Percentiles rank a stretch among this genome's conserved stretches.
Evolutionary conservation across 1,140 invertebrate species (phyloP).

Genomic region (Drosophila fuyamai): DNA sequence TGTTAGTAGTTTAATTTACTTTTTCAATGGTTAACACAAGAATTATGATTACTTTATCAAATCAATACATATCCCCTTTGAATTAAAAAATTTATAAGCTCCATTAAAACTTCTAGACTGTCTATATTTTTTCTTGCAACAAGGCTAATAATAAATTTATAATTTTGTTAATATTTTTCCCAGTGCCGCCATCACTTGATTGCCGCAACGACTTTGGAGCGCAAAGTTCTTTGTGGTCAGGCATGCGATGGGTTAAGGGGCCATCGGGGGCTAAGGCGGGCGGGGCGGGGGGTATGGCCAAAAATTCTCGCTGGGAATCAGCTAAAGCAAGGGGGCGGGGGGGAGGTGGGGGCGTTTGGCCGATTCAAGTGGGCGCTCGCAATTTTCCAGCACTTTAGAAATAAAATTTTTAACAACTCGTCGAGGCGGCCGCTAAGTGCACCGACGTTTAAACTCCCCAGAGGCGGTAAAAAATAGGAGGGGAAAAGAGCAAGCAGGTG

Average conservation of each 20-base stretch:
- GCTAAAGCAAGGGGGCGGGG: conserved; percentile 3
- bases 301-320: conserved; percentile 50
- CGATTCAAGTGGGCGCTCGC: conserved; percentile 62
- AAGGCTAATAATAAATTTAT: no score
- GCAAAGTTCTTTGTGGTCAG: conserved; percentile 73
- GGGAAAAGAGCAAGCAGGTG: conserved; percentile 23
- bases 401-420: conserved; percentile 81
- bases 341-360: neutral
- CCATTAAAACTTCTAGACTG: no score
- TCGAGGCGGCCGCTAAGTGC: conserved; percentile 75
- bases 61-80: no score
- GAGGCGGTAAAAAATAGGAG: conserved; percentile 6
- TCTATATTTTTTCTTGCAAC: no score
- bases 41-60: no score
- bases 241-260: conserved; percentile 17
- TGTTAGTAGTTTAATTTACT: no score
- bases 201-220: conserved; percentile 74
- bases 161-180: neutral
- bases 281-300: neutral
- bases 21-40: no score
- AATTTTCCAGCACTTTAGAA: conserved; percentile 78
- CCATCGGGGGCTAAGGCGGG: neutral
- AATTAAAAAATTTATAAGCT: no score
- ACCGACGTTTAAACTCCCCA: conserved; percentile 73
- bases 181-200: conserved; percentile 60